Percentiles rank a stretch among this genome's conserved stretches.
phyloP scores from a whole-genome alignment of 2,797 vertebrate genomes.

The Dryobates pubescens region DNA sequence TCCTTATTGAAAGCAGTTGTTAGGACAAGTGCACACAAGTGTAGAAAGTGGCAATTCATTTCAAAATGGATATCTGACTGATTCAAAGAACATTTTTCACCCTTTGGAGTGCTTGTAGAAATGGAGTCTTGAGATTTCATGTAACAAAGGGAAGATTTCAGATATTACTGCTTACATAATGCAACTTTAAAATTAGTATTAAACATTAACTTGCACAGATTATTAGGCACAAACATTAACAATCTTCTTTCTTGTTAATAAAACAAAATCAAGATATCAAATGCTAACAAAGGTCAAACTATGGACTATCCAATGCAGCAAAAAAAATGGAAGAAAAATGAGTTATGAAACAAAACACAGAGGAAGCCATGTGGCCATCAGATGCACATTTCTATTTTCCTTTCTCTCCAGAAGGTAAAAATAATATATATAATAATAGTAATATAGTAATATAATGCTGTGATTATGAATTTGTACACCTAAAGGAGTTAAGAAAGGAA shows the following conservation, averaged over 20 bases:
- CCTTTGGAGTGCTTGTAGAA: neutral
- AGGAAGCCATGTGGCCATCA: neutral
- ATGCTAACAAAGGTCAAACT: neutral
- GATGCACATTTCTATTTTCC: neutral
- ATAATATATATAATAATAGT: too few relatives aligned
- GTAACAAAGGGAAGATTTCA: neutral
- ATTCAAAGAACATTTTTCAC: neutral
- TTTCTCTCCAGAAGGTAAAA: neutral
- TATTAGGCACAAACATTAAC: neutral
- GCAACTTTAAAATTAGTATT: neutral
- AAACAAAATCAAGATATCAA: neutral
- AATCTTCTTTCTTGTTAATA: neutral
- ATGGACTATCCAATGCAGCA: neutral
- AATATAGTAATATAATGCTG: neutral
- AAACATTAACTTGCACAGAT: neutral
- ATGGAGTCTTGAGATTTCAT: neutral
- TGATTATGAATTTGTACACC: neutral
- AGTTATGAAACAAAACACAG: neutral
- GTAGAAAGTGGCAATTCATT: neutral
- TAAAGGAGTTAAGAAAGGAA: neutral
- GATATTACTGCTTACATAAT: neutral
- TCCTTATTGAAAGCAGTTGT: neutral
- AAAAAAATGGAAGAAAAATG: neutral
- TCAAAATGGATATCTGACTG: neutral
- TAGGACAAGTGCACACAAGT: neutral